Conservation (phyloP, 2,888 invertebrate species). For the Clistopyga incitator region DNA sequence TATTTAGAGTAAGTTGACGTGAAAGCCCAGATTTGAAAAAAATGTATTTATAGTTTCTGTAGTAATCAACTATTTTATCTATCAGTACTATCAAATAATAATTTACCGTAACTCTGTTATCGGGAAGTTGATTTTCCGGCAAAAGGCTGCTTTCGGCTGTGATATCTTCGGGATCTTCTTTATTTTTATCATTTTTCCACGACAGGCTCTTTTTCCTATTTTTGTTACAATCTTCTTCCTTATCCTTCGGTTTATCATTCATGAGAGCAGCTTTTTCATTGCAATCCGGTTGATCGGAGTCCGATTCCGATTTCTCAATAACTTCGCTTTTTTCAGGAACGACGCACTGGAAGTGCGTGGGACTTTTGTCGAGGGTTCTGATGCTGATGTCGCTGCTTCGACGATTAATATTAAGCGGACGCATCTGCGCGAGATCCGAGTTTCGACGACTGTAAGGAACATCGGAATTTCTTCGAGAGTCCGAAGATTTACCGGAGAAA, state of each 20-base stretch:
- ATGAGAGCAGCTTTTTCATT: slow-evolving; percentile 80
- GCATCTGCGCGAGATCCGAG: slow-evolving; percentile 76
- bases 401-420: slow-evolving; percentile 76
- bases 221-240: slow-evolving; percentile 73
- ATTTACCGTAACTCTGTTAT: slow-evolving; percentile 75
- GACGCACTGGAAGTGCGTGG: slow-evolving; percentile 76
- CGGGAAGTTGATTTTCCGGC: slow-evolving; percentile 73
- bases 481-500: slow-evolving; percentile 68
- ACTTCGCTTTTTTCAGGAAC: slow-evolving; percentile 74
- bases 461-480: slow-evolving; percentile 80
- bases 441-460: slow-evolving; percentile 76
- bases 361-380: slow-evolving; percentile 78
- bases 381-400: slow-evolving; percentile 81
- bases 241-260: slow-evolving; percentile 74
- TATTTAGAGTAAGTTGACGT: no score
- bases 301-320: slow-evolving; percentile 80
- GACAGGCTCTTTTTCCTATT: slow-evolving; percentile 83
- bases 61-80: neutral
- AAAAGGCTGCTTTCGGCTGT: slow-evolving; percentile 83
- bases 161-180: slow-evolving; percentile 80
- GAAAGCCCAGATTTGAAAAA: no score
- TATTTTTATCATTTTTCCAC: slow-evolving; percentile 81
- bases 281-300: slow-evolving; percentile 81
- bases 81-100: slow-evolving; percentile 13
- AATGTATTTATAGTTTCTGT: no score